Percentiles rank a stretch among this genome's conserved stretches.
Evolutionary conservation across 2,113 vertebrate genomes (phyloP).

Genomic region (Mormyrus lacerda): DNA sequence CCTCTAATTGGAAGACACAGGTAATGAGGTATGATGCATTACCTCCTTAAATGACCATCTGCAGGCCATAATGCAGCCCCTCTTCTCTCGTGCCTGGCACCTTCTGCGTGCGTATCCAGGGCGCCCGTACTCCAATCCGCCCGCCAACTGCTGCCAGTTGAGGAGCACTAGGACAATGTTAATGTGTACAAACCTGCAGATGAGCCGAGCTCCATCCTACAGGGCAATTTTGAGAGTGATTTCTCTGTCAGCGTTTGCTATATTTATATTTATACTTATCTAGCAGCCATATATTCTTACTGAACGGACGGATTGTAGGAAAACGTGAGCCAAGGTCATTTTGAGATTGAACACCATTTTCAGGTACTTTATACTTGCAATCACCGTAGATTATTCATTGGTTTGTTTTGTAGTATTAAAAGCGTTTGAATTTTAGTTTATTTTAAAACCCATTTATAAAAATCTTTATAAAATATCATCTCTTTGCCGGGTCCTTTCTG

Average conservation of each 20-base stretch:
- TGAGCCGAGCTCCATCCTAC: neutral
- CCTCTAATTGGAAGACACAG: neutral
- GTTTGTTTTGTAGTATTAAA: neutral
- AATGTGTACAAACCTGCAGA: neutral
- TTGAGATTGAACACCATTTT: neutral
- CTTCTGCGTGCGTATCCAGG: neutral
- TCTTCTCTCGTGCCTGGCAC: neutral
- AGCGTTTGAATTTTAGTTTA: neutral
- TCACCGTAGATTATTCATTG: slow-evolving; percentile 8
- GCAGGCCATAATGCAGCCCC: neutral
- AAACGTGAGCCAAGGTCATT: neutral
- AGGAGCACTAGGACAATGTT: neutral
- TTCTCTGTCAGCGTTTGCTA: neutral
- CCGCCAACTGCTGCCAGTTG: neutral
- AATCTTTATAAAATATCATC: neutral
- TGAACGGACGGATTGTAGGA: neutral
- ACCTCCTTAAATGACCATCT: neutral
- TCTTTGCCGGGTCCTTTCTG: neutral
- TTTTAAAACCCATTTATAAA: neutral
- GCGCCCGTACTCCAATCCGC: neutral
- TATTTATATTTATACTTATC: neutral
- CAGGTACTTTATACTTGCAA: neutral
- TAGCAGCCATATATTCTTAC: neutral
- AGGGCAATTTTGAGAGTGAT: neutral
- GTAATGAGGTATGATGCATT: neutral